These are phyloP conservation scores for Sericinus montela DNA, from an alignment of 2,888 invertebrate genomes.

Conservation along the genomic window DNA sequence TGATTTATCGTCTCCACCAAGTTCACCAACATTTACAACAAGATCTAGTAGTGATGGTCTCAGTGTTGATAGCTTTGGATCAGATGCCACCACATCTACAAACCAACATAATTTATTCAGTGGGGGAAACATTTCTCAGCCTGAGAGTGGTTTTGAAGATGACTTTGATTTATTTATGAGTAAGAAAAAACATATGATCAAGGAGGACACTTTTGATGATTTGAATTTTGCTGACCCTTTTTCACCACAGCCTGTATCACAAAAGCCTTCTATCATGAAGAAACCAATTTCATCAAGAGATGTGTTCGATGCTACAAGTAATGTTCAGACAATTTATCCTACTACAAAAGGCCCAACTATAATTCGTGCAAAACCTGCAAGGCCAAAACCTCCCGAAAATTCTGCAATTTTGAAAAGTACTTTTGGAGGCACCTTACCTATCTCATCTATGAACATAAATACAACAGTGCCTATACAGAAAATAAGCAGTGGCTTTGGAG, in stretches of 20 bases:
- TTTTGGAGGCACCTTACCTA: constrained; percentile 48
- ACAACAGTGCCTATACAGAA: constrained; percentile 67
- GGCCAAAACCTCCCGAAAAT: constrained; percentile 77
- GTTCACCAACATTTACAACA: constrained; percentile 86
- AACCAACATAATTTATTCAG: constrained; percentile 74
- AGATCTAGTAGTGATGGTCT: constrained; percentile 87
- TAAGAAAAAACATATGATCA: constrained; percentile 56
- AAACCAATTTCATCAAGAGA: constrained; percentile 81
- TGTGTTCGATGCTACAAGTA: constrained; percentile 81
- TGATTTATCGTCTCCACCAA: constrained; percentile 85
- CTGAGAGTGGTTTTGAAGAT: constrained; percentile 91
- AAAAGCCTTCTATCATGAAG: constrained; percentile 58
- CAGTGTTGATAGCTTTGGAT: constrained; percentile 87
- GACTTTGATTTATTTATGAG: constrained; percentile 85
- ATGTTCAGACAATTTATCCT: constrained; percentile 38
- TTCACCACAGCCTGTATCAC: constrained; percentile 59
- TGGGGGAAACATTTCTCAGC: constrained; percentile 84
- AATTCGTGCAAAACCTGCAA: constrained; percentile 82
- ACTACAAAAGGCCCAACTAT: constrained; percentile 84
- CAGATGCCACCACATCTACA: constrained; percentile 82
- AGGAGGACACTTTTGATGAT: constrained; percentile 71
- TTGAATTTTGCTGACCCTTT: constrained; percentile 78
- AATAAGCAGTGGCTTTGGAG: constrained; percentile 52
- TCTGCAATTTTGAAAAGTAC: constrained; percentile 61
- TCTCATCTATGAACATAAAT: constrained; percentile 61